Evolutionary conservation across 2,797 vertebrate genomes (phyloP).

Genomic region (Saguinus oedipus): DNA sequence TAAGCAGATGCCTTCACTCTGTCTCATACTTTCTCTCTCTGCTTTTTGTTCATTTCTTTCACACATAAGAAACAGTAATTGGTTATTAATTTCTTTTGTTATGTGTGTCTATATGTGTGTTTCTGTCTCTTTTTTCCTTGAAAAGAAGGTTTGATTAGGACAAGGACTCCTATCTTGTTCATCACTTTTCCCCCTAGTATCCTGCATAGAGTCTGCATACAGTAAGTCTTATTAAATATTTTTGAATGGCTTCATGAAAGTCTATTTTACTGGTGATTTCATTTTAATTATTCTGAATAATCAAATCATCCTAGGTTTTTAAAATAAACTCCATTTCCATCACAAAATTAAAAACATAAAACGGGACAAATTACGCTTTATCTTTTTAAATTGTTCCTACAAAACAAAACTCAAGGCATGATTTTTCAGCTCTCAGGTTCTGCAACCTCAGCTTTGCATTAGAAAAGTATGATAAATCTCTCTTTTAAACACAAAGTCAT

Average conservation of each 20-base stretch:
- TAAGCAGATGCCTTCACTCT: neutral
- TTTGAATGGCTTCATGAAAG: neutral
- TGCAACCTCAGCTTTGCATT: neutral
- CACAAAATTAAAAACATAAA: neutral
- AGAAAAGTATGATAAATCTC: constrained; percentile 21
- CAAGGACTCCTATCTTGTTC: neutral
- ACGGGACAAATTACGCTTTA: neutral
- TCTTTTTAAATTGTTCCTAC: neutral
- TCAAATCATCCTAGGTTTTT: neutral
- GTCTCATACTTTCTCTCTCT: neutral
- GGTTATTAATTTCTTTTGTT: neutral
- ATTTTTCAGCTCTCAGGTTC: neutral
- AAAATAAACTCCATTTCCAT: neutral
- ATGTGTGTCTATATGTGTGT: neutral
- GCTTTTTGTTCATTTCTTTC: neutral
- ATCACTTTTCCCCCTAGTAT: neutral
- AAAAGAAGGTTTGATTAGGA: neutral
- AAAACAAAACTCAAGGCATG: neutral
- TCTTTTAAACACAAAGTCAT: neutral
- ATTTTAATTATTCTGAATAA: neutral
- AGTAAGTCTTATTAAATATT: neutral
- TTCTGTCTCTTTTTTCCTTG: neutral
- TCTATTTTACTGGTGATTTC: neutral
- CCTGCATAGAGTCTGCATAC: neutral
- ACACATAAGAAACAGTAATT: neutral